Percentiles rank a stretch among this genome's conserved stretches.
These are phyloP conservation scores for Monochamus alternatus DNA, from an alignment of 2,888 invertebrate genomes.

Conservation along the genomic window DNA sequence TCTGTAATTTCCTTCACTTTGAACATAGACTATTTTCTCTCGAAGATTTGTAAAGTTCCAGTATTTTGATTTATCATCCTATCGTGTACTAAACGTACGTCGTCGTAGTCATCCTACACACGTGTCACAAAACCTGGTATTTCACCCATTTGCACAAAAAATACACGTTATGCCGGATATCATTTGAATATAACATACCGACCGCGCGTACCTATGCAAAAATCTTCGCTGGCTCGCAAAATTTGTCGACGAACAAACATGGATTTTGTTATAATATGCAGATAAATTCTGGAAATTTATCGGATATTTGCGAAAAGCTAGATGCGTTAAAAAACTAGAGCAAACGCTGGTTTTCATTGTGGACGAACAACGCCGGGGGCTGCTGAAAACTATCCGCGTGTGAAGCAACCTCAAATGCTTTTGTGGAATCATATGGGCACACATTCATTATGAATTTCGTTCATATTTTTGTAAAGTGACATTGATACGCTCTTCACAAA, in stretches of 20 bases:
- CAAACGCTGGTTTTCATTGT: neutral
- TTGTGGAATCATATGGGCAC: neutral
- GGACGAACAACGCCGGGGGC: neutral
- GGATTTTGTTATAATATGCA: neutral
- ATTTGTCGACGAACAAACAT: neutral
- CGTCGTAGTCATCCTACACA: neutral
- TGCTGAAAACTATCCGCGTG: neutral
- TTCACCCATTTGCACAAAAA: neutral
- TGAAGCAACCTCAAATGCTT: neutral
- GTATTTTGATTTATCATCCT: no score
- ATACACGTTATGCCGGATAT: neutral
- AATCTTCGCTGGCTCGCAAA: neutral
- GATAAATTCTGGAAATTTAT: constrained; percentile 6
- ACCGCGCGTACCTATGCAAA: neutral
- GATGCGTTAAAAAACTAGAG: neutral
- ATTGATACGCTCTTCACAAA: no score
- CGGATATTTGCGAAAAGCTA: neutral
- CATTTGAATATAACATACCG: neutral
- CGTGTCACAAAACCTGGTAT: neutral
- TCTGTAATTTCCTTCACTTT: no score
- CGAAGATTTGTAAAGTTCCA: no score
- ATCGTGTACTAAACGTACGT: no score
- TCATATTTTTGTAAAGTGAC: no score
- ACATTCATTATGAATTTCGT: no score
- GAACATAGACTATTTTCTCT: no score